Conservation (phyloP, 2,113 vertebrate species). For the Lepus europaeus region DNA sequence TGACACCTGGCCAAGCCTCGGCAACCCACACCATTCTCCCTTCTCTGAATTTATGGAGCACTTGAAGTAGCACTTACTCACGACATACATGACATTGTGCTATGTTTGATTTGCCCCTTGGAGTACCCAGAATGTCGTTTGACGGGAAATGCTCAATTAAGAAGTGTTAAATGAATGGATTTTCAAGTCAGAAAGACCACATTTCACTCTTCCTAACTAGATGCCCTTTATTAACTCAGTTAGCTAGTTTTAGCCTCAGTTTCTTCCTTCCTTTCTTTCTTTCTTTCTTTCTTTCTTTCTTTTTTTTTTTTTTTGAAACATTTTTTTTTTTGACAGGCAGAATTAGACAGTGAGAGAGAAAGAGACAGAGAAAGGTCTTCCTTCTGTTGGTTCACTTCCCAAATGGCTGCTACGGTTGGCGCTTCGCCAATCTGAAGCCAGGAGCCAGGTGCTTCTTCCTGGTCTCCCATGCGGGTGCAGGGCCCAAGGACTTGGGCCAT, state of each 20-base stretch:
- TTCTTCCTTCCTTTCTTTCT: not conserved
- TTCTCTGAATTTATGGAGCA: slow-evolving; percentile 15
- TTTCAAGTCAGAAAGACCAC: slow-evolving; percentile 20
- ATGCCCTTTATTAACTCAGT: not conserved
- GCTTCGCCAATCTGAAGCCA: too few species aligned
- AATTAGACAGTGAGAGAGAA: too few species aligned
- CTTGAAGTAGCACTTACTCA: not conserved
- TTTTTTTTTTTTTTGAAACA: not conserved
- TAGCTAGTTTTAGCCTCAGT: slow-evolving; percentile 20
- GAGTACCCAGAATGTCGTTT: not conserved
- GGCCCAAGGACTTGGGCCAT: too few species aligned
- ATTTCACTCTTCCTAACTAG: not conserved
- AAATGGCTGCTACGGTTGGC: too few species aligned
- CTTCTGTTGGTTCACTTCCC: too few species aligned
- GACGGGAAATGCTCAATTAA: not conserved
- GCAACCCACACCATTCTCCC: not conserved
- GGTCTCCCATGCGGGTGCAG: too few species aligned
- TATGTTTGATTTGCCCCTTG: not conserved
- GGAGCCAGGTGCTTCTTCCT: too few species aligned
- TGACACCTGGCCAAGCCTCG: not conserved
- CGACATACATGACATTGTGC: not conserved
- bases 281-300: too few species aligned
- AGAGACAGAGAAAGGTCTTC: too few species aligned
- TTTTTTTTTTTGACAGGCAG: too few species aligned
- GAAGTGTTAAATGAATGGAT: not conserved